These are phyloP conservation scores for Chelidonichthys spinosus DNA, from an alignment of 2,797 vertebrate species.

Conservation along the genomic window DNA sequence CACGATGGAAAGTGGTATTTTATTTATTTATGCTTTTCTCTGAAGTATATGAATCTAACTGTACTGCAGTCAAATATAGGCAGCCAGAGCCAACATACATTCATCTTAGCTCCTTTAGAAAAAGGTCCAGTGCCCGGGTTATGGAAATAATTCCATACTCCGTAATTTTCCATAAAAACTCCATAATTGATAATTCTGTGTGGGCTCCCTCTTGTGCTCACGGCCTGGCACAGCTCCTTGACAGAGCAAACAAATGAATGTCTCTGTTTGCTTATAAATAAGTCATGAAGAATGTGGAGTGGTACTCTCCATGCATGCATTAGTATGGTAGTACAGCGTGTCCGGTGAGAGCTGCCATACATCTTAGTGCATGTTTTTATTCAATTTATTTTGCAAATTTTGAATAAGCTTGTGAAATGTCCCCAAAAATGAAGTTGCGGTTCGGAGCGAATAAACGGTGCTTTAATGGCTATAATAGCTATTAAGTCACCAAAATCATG, in stretches of 20 bases:
- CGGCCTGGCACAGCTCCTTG: constrained; percentile 16
- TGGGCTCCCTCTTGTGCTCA: background rate
- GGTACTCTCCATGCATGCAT: constrained; percentile 32
- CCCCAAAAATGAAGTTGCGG: too few species aligned
- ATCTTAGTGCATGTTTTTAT: background rate
- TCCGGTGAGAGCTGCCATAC: constrained; percentile 10
- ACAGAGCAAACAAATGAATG: constrained; percentile 40
- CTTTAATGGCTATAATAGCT: too few species aligned
- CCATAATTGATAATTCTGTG: constrained; percentile 31
- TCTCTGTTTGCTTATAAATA: constrained; percentile 39
- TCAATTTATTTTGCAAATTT: too few species aligned
- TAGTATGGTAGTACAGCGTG: background rate
- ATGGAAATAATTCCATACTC: constrained; percentile 12
- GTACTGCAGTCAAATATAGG: constrained; percentile 10
- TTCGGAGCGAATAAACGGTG: too few species aligned
- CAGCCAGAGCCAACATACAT: background rate
- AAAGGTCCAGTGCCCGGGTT: constrained; percentile 8
- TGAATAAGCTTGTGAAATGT: too few species aligned
- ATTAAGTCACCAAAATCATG: too few species aligned
- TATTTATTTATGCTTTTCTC: background rate
- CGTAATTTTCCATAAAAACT: background rate
- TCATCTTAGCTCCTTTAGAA: background rate
- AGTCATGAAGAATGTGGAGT: constrained; percentile 26
- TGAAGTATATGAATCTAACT: background rate
- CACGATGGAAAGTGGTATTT: background rate